These are phyloP conservation scores for Sphecodes monilicornis DNA, from an alignment of 2,888 invertebrate genomes.

Conservation along the genomic window DNA sequence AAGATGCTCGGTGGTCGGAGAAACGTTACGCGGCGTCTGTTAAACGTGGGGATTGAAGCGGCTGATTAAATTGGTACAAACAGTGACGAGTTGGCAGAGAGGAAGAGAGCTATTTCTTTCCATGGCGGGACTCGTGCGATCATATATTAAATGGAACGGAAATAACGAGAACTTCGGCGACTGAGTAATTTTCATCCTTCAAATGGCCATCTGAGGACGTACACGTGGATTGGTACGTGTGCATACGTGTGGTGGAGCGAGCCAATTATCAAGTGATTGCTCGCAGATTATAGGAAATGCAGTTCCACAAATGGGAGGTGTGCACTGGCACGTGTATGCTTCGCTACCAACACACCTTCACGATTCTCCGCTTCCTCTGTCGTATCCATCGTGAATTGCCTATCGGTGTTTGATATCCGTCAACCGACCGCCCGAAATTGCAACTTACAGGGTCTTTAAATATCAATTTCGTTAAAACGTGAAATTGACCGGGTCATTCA, in stretches of 20 bases:
- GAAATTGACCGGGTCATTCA: neutral
- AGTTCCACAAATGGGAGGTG: constrained; percentile 73
- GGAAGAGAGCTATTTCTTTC: constrained; percentile 13
- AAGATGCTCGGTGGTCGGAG: neutral
- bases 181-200: constrained; percentile 64
- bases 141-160: constrained; percentile 43
- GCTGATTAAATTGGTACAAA: neutral
- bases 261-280: constrained; percentile 79
- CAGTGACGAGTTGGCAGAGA: neutral
- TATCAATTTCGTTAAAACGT: constrained; percentile 15
- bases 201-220: constrained; percentile 65
- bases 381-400: constrained; percentile 75
- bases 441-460: constrained; percentile 1
- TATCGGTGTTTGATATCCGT: constrained; percentile 73
- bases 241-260: constrained; percentile 48
- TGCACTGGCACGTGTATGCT: constrained; percentile 61
- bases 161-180: constrained; percentile 53
- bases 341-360: constrained; percentile 43
- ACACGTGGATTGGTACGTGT: constrained; percentile 41
- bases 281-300: constrained; percentile 80
- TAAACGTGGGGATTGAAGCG: neutral
- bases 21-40: neutral
- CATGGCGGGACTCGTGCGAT: neutral
- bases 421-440: constrained; percentile 43
- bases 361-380: constrained; percentile 65